Conservation (phyloP, 1,140 invertebrate species). For the Ceratosolen fusciceps region DNA sequence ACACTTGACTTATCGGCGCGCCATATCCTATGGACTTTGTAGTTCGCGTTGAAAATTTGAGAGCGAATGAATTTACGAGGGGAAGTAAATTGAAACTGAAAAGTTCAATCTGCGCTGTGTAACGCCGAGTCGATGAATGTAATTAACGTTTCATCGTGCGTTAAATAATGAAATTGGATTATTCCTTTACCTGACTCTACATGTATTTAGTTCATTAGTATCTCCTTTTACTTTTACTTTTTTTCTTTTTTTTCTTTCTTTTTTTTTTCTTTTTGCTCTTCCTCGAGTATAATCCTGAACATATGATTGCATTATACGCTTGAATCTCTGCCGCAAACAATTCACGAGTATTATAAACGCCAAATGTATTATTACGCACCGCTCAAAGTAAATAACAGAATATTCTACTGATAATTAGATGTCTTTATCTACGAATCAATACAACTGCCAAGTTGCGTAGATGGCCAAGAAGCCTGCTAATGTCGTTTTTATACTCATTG, state of each 20-base stretch:
- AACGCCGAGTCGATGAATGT: slow-evolving; percentile 31
- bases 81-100: slow-evolving; percentile 43
- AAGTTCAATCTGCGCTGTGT: neutral
- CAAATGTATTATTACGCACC: no score
- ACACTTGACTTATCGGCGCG: slow-evolving; percentile 27
- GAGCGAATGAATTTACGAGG: slow-evolving; percentile 52
- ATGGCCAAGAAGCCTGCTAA: neutral
- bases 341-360: no score
- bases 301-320: no score
- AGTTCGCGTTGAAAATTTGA: slow-evolving; percentile 46
- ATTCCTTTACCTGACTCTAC: neutral
- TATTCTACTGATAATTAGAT: no score
- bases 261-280: no score
- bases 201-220: slow-evolving; percentile 22
- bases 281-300: no score
- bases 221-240: slow-evolving; percentile 10
- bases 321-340: no score
- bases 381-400: no score
- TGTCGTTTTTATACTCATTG: neutral
- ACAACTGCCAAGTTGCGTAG: no score
- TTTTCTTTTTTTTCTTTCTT: no score
- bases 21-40: slow-evolving; percentile 47
- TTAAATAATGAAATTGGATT: slow-evolving; percentile 46
- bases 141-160: slow-evolving; percentile 42
- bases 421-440: no score